Percentiles rank a stretch among this genome's conserved stretches.
phyloP scores from a whole-genome alignment of 2,797 vertebrate genomes.

The Squalus acanthias region DNA sequence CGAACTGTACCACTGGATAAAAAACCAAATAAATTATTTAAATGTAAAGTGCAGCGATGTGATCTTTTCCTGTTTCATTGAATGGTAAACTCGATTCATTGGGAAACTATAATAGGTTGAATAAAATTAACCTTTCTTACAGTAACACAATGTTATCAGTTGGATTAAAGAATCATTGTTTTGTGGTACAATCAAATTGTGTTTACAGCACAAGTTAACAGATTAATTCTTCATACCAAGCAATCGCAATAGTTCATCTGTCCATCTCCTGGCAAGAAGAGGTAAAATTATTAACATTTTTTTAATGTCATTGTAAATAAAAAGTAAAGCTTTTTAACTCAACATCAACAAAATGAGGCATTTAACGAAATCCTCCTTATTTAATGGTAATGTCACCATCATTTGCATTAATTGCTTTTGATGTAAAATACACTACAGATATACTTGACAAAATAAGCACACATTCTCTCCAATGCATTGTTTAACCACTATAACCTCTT shows the following conservation, averaged over 20 bases:
- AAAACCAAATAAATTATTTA: neutral
- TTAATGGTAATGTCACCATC: neutral
- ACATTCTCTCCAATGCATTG: neutral
- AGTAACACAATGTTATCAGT: neutral
- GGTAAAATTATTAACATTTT: neutral
- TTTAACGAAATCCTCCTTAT: neutral
- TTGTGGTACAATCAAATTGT: neutral
- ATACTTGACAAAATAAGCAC: neutral
- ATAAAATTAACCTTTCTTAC: neutral
- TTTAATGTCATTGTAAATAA: neutral
- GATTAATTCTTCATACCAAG: neutral
- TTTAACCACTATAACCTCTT: neutral
- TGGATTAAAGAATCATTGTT: neutral
- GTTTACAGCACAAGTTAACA: neutral
- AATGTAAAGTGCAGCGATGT: neutral
- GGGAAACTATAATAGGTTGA: neutral
- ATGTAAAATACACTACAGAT: neutral
- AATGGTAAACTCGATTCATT: neutral
- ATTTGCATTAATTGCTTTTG: neutral
- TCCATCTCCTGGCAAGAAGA: neutral
- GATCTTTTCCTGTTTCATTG: constrained; percentile 5
- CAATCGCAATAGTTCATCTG: neutral
- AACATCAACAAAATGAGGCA: neutral
- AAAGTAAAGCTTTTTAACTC: neutral
- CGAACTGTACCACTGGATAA: neutral